phyloP scores from a whole-genome alignment of 2,888 invertebrate species.

The Lingula anatina region DNA sequence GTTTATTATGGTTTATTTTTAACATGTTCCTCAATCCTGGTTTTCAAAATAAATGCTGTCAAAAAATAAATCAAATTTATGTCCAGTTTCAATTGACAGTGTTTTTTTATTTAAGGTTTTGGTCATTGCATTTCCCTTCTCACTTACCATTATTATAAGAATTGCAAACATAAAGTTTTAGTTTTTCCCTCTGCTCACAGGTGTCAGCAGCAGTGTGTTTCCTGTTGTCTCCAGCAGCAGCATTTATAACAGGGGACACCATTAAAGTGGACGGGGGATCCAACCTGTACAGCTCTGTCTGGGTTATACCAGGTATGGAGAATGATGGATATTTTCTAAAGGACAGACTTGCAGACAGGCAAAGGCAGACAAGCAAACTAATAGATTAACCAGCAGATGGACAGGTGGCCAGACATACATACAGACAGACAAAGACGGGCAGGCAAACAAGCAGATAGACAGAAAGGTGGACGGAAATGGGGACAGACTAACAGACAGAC shows the following conservation, averaged over 20 bases:
- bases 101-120: no score
- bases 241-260: conserved; percentile 54
- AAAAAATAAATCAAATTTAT: not conserved
- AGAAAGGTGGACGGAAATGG: no score
- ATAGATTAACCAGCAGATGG: no score
- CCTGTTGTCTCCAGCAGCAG: conserved; percentile 54
- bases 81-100: no score
- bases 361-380: no score
- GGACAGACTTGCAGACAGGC: no score
- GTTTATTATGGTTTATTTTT: not conserved
- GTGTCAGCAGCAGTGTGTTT: conserved; percentile 54
- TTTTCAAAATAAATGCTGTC: not conserved
- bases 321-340: no score
- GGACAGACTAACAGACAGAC: no score
- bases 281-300: conserved; percentile 41
- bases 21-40: not conserved
- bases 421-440: no score
- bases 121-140: not conserved
- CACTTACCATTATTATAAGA: not conserved
- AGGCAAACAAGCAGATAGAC: no score
- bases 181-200: conserved; percentile 16
- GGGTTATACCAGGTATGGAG: conserved; percentile 29
- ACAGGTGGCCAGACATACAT: no score
- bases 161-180: not conserved
- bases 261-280: conserved; percentile 54